Conservation (phyloP, 2,113 vertebrate species). For the Camelus dromedarius region DNA sequence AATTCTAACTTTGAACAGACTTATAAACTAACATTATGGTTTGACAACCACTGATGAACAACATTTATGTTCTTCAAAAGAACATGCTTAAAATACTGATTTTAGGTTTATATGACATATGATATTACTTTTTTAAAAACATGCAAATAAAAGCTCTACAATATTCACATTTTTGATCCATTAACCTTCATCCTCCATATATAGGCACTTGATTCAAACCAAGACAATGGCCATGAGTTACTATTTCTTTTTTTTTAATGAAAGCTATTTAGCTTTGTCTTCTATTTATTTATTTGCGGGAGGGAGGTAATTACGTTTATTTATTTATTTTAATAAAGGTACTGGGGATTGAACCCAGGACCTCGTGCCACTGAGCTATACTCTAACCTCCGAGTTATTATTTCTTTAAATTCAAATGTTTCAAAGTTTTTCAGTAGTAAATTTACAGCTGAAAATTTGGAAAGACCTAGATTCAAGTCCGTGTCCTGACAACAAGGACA, state of each 20-base stretch:
- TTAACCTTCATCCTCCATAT: not conserved
- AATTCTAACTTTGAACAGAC: conserved; percentile 11
- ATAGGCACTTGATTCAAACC: not conserved
- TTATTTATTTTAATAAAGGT: too few relatives aligned
- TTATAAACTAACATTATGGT: not conserved
- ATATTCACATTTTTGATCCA: conserved; percentile 30
- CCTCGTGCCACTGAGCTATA: too few relatives aligned
- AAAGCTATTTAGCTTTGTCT: too few relatives aligned
- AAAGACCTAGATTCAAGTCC: not conserved
- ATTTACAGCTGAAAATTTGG: not conserved
- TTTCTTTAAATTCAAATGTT: not conserved
- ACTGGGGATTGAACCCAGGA: too few relatives aligned
- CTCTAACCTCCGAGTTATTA: not conserved
- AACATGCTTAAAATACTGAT: not conserved
- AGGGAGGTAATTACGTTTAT: too few relatives aligned
- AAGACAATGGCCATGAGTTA: not conserved
- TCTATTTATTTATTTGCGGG: too few relatives aligned
- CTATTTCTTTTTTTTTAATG: not conserved
- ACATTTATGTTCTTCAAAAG: conserved; percentile 12
- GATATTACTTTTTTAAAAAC: not conserved
- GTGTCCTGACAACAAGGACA: conserved; percentile 8
- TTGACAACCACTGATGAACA: not conserved
- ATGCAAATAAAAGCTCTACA: conserved; percentile 2
- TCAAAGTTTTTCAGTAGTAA: conserved; percentile 34
- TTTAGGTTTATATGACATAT: not conserved